A percentile compares a stretch with the other conserved stretches of the same genome.
These are phyloP conservation scores for Meandrina meandrites DNA, from an alignment of 92 coral and sea anemone genomes.

Conservation along the genomic window DNA sequence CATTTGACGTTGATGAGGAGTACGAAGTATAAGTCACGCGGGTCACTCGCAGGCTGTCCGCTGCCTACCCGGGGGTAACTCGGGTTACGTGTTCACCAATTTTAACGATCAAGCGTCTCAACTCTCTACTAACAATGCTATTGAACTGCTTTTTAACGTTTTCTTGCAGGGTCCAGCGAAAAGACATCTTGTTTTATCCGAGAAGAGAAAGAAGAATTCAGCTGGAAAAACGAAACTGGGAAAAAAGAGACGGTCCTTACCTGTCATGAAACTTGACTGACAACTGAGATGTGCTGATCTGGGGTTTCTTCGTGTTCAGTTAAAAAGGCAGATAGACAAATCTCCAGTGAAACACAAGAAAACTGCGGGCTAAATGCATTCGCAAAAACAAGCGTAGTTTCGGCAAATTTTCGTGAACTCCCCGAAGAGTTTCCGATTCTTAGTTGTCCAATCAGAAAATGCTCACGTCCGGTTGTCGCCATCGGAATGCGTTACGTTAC, in stretches of 20 bases:
- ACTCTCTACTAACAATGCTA: too few species aligned
- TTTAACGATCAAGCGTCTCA: too few species aligned
- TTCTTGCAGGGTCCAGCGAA: constrained; percentile 21
- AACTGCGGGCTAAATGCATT: neutral
- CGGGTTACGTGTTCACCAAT: too few species aligned
- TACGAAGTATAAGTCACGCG: too few species aligned
- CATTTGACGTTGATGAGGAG: too few species aligned
- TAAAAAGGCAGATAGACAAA: neutral
- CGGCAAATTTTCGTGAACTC: neutral
- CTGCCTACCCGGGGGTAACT: too few species aligned
- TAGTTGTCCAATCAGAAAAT: neutral
- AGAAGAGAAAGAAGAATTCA: constrained; percentile 15
- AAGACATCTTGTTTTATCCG: constrained; percentile 14
- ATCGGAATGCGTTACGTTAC: neutral
- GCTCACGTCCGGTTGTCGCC: neutral
- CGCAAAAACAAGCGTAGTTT: neutral
- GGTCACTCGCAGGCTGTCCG: too few species aligned
- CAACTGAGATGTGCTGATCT: neutral
- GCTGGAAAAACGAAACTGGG: constrained; percentile 1
- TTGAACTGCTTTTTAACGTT: neutral
- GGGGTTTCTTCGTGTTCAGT: too few species aligned
- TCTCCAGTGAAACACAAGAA: neutral
- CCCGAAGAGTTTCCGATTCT: neutral
- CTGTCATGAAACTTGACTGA: constrained; percentile 25
- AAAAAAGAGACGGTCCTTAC: constrained; percentile 27